These are phyloP conservation scores for Mnemiopsis leidyi DNA, from an alignment of 37 sponge, comb jelly and placozoan genomes.

Conservation along the genomic window DNA sequence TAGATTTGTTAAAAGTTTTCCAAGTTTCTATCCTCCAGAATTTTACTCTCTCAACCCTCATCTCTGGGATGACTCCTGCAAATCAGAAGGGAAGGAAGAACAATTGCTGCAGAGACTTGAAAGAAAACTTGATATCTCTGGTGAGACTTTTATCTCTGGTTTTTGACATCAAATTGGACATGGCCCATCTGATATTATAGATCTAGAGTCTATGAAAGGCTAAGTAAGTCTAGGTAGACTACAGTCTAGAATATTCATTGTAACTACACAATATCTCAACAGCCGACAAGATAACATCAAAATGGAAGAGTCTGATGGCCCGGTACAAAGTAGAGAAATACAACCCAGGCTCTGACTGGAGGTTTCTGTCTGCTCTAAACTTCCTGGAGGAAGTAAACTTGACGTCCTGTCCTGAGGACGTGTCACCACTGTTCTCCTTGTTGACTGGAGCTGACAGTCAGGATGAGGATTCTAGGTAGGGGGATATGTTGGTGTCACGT, in stretches of 20 bases:
- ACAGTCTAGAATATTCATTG: no score
- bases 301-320: slow-evolving; percentile 20
- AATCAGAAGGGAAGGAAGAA: neutral
- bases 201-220: no score
- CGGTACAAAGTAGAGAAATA: slow-evolving; percentile 47
- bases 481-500: no score
- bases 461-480: neutral
- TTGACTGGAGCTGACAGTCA: neutral
- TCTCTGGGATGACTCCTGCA: slow-evolving; percentile 1
- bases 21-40: neutral
- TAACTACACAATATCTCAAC: no score
- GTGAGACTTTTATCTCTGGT: no score
- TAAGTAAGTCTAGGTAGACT: no score
- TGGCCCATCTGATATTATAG: no score
- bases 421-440: slow-evolving; percentile 54
- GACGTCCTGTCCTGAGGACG: slow-evolving; percentile 40
- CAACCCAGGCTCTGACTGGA: neutral
- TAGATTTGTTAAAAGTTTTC: no score
- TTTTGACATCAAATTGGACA: no score
- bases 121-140: slow-evolving; percentile 2
- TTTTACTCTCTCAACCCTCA: slow-evolving; percentile 26
- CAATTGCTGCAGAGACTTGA: neutral
- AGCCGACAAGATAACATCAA: neutral
- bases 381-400: slow-evolving; percentile 57
- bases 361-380: neutral